A percentile compares a stretch with the other conserved stretches of the same genome.
These are phyloP conservation scores for Ochotona curzoniae DNA, from an alignment of 2,113 vertebrate genomes.

Conservation along the genomic window DNA sequence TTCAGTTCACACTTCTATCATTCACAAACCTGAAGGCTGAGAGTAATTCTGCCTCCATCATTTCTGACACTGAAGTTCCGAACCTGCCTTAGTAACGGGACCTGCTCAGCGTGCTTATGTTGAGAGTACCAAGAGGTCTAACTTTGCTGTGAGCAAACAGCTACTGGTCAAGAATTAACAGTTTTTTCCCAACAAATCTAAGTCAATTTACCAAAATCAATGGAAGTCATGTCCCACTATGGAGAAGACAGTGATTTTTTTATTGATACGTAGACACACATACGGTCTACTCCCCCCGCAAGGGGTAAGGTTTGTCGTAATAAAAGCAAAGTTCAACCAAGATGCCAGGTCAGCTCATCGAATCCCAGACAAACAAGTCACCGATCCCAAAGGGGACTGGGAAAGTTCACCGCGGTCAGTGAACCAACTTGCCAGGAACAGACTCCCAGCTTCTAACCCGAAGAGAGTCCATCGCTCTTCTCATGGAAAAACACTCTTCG, in stretches of 20 bases:
- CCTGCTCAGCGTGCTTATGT: neutral
- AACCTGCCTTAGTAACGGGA: neutral
- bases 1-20: constrained; percentile 62
- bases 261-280: neutral
- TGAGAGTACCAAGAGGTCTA: neutral
- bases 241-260: neutral
- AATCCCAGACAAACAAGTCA: neutral
- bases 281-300: neutral
- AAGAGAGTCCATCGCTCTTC: neutral
- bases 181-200: neutral
- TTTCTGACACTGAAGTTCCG: neutral
- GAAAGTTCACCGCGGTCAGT: accelerated
- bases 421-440: neutral
- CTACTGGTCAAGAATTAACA: neutral
- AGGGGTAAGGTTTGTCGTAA: neutral
- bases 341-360: neutral
- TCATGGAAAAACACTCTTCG: neutral
- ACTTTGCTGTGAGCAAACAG: neutral
- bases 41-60: constrained; percentile 13
- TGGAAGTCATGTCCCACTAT: neutral
- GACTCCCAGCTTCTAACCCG: neutral
- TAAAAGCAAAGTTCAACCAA: constrained; percentile 29
- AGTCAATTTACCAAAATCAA: neutral
- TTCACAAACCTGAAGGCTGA: constrained; percentile 47
- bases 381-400: too few species aligned